phyloP scores from a whole-genome alignment of 2,113 vertebrate genomes.

The Delphinus delphis region DNA sequence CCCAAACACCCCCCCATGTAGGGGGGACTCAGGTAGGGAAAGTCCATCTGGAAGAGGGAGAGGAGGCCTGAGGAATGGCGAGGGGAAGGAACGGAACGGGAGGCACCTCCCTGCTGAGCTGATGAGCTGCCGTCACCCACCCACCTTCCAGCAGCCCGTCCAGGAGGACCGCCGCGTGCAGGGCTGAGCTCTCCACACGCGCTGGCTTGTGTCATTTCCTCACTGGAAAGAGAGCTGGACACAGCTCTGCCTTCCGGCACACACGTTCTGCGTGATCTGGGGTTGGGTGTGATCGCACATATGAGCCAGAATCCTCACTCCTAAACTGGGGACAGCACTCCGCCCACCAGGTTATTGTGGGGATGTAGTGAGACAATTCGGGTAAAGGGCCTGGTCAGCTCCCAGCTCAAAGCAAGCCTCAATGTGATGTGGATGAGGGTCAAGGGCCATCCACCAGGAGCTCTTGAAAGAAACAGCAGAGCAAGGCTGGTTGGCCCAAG shows the following conservation, averaged over 20 bases:
- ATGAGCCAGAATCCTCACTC: background rate
- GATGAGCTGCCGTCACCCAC: background rate
- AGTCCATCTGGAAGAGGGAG: too few relatives aligned
- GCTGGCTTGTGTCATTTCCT: accelerated
- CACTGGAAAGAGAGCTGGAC: background rate
- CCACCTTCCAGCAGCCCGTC: accelerated
- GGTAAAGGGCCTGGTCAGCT: accelerated
- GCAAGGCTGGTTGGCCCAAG: accelerated
- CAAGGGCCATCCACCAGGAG: accelerated
- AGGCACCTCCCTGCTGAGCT: background rate
- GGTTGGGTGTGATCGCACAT: background rate
- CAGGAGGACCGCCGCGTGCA: accelerated
- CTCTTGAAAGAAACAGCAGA: background rate
- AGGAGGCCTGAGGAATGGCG: background rate
- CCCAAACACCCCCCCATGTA: accelerated
- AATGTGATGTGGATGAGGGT: accelerated
- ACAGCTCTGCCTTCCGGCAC: background rate
- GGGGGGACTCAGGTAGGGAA: too few relatives aligned
- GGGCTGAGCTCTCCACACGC: background rate
- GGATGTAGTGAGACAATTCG: background rate
- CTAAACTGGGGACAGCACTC: background rate
- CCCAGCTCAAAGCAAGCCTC: too few relatives aligned
- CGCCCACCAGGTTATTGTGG: accelerated
- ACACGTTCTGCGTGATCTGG: accelerated
- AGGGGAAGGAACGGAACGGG: background rate